Evolutionary conservation across 2,888 invertebrate genomes (phyloP).

Genomic region (Xestia sexstrigata): DNA sequence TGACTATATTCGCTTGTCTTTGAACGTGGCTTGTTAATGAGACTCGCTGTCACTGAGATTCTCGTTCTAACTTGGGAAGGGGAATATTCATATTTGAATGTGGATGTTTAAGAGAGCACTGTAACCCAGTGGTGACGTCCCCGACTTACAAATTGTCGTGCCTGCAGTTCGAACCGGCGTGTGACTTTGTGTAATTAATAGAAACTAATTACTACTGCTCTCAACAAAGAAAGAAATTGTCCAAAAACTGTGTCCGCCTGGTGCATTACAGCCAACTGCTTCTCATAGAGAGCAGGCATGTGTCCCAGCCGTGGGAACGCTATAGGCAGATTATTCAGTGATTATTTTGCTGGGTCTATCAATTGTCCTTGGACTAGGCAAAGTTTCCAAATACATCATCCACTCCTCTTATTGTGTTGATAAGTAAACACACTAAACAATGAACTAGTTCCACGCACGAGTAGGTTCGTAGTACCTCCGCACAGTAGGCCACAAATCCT

Average conservation of each 20-base stretch:
- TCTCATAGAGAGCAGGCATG: neutral
- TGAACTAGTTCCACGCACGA: neutral
- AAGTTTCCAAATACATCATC: neutral
- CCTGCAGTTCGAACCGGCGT: neutral
- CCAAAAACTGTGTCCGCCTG: neutral
- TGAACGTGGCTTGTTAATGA: constrained; percentile 40
- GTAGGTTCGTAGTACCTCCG: neutral
- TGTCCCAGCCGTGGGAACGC: neutral
- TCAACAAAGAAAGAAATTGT: neutral
- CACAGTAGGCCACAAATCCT: neutral
- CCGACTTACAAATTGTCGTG: neutral
- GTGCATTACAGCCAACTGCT: neutral
- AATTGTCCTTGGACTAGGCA: neutral
- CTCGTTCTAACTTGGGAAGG: constrained; percentile 2
- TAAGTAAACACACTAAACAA: constrained; percentile 5
- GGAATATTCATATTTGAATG: neutral
- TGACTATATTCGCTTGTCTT: constrained; percentile 42
- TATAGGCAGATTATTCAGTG: neutral
- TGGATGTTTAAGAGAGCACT: neutral
- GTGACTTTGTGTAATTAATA: neutral
- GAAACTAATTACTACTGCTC: neutral
- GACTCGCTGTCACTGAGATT: constrained; percentile 23
- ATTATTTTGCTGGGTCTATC: neutral
- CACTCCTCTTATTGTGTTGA: constrained; percentile 1
- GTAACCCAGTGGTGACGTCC: neutral